phyloP scores from a whole-genome alignment of 2,113 vertebrate species.

The Hypanus sabinus region DNA sequence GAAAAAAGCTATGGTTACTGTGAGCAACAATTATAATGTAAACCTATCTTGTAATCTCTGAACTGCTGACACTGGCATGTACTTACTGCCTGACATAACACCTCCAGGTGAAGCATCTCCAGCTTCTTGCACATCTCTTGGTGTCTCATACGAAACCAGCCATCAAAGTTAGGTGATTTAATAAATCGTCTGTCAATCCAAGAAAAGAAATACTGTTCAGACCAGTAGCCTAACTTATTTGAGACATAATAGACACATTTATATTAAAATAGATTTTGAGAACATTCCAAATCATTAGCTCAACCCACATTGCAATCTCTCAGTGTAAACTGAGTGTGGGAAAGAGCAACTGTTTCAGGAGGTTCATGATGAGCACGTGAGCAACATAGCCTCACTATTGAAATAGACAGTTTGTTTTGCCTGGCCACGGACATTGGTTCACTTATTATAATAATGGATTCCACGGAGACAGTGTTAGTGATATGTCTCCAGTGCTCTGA shows the following conservation, averaged over 20 bases:
- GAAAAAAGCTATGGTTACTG: not conserved
- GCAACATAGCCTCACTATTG: too few species aligned
- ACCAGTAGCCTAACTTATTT: not conserved
- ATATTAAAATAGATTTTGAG: too few species aligned
- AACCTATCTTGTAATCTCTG: not conserved
- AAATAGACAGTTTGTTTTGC: too few species aligned
- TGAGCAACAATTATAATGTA: not conserved
- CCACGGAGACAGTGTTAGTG: too few species aligned
- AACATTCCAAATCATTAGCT: too few species aligned
- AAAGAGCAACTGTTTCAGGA: too few species aligned
- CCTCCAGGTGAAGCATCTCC: conserved; percentile 82
- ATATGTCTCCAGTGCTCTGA: too few species aligned
- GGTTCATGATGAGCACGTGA: too few species aligned
- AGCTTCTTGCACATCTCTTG: conserved; percentile 83
- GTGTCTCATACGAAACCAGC: conserved; percentile 84
- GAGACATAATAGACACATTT: not conserved
- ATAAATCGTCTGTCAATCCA: conserved; percentile 72
- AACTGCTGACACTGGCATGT: not conserved
- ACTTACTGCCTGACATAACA: conserved; percentile 75
- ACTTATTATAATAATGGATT: too few species aligned
- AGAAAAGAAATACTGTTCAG: conserved; percentile 28
- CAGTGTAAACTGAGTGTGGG: too few species aligned
- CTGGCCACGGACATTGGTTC: too few species aligned
- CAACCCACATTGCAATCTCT: too few species aligned
- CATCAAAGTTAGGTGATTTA: conserved; percentile 85